Evolutionary conservation across 2,113 vertebrate genomes (phyloP).

Genomic region (Piliocolobus tephrosceles): DNA sequence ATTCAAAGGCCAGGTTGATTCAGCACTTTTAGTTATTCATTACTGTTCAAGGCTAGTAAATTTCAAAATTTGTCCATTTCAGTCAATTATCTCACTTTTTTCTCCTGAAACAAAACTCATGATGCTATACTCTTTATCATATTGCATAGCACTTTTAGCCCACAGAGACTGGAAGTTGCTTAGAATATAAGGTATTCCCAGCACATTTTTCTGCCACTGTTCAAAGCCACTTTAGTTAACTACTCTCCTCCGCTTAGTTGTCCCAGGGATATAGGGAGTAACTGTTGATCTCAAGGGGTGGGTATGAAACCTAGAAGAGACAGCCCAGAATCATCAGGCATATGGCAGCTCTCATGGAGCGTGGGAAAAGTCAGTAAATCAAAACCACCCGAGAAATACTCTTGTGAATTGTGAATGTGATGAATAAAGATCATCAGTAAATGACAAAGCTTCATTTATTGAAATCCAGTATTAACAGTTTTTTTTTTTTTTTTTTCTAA

Average conservation of each 20-base stretch:
- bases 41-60: constrained; percentile 49
- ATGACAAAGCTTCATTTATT: not conserved
- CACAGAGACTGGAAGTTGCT: constrained; percentile 35
- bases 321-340: not conserved
- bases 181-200: not conserved
- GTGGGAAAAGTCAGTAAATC: not conserved
- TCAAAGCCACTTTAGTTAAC: constrained; percentile 33
- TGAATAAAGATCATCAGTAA: not conserved
- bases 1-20: constrained; percentile 57
- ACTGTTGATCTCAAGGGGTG: not conserved
- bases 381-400: not conserved
- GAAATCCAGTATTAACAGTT: not conserved
- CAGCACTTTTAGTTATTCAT: constrained; percentile 35
- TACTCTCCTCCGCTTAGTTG: not conserved
- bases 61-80: constrained; percentile 53
- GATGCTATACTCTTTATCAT: not conserved
- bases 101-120: not conserved
- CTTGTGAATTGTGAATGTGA: not conserved
- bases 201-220: not conserved
- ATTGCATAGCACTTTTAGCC: not conserved
- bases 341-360: not conserved
- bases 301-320: not conserved
- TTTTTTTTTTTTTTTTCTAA: not conserved
- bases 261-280: not conserved
- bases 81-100: constrained; percentile 29